These are phyloP conservation scores for Eurosta solidaginis DNA, from an alignment of 1,140 invertebrate species.

Conservation along the genomic window DNA sequence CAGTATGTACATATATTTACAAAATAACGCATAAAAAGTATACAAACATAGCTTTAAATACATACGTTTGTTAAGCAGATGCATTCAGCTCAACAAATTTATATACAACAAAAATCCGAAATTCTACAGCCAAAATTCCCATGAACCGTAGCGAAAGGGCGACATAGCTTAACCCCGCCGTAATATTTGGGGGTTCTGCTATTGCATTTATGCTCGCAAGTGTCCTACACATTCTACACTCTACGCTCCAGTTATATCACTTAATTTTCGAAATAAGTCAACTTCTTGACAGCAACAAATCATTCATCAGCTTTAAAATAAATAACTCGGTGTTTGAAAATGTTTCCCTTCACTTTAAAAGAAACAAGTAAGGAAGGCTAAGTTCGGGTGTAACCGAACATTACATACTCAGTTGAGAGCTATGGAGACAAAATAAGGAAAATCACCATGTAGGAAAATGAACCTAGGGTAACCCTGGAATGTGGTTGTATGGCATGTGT, in stretches of 20 bases:
- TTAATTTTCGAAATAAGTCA: conserved; percentile 24
- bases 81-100: background rate
- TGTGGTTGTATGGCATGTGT: too few species aligned
- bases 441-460: too few species aligned
- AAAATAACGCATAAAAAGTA: too few species aligned
- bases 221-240: background rate
- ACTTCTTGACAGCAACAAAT: conserved; percentile 27
- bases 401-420: too few species aligned
- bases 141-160: background rate
- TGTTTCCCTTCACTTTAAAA: too few species aligned
- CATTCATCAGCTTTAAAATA: conserved; percentile 30
- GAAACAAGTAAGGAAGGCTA: too few species aligned
- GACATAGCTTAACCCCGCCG: background rate
- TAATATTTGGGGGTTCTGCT: background rate
- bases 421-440: too few species aligned
- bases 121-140: background rate
- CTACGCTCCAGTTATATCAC: background rate
- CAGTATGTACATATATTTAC: too few species aligned
- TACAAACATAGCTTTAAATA: background rate
- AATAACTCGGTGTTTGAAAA: background rate
- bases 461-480: too few species aligned
- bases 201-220: background rate
- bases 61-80: background rate
- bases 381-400: too few species aligned
- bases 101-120: background rate